Evolutionary conservation across 2,888 invertebrate species (phyloP).

Genomic region (Parnassius mnemosyne): DNA sequence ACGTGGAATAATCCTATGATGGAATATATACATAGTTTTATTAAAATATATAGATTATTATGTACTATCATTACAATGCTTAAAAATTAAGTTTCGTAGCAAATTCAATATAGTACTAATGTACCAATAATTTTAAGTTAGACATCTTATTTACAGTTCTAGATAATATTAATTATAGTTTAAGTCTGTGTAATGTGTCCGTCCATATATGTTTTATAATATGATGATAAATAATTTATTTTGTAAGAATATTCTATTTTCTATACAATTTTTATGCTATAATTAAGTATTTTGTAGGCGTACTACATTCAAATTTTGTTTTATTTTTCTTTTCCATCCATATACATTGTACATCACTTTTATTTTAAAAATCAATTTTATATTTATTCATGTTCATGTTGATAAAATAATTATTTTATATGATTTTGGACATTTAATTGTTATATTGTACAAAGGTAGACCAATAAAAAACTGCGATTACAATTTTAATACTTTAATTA

Average conservation of each 20-base stretch:
- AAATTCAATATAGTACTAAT: slow-evolving; percentile 4
- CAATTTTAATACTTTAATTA: too few relatives aligned
- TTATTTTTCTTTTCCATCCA: slow-evolving; percentile 19
- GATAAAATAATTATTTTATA: background rate
- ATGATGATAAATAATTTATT: slow-evolving; percentile 15
- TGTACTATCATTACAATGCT: too few relatives aligned
- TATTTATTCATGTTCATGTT: background rate
- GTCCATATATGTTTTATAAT: slow-evolving; percentile 25
- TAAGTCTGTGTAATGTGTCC: slow-evolving; percentile 26
- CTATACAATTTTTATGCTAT: background rate
- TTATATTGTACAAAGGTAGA: slow-evolving; percentile 41
- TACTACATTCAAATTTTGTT: background rate
- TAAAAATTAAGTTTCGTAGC: background rate
- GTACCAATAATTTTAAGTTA: slow-evolving; percentile 13
- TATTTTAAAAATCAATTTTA: background rate
- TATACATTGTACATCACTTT: slow-evolving; percentile 24
- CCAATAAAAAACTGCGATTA: too few relatives aligned
- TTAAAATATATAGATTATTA: too few relatives aligned
- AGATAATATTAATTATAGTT: slow-evolving; percentile 7
- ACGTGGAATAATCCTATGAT: slow-evolving; percentile 25
- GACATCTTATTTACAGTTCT: slow-evolving; percentile 4
- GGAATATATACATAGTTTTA: too few relatives aligned
- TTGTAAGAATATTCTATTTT: slow-evolving; percentile 5
- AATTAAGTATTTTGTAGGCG: too few relatives aligned
- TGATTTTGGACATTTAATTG: slow-evolving; percentile 37